Percentiles rank a stretch among this genome's conserved stretches.
phyloP scores from a whole-genome alignment of 2,797 vertebrate genomes.

The Podarcis siculus region DNA sequence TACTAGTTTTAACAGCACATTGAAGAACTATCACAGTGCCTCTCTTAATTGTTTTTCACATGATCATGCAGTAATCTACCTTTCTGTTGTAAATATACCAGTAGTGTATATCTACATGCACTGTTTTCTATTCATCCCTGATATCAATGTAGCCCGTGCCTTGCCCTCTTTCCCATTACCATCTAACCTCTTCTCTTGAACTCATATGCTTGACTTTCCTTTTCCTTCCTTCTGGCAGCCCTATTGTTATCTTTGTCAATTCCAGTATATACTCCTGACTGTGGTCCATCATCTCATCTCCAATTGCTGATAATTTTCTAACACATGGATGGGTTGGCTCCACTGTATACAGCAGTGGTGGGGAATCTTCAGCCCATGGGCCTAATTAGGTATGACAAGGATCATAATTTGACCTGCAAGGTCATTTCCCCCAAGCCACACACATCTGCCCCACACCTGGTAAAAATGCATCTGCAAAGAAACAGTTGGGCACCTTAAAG shows the following conservation, averaged over 20 bases:
- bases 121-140: background rate
- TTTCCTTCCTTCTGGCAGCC: background rate
- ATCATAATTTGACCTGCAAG: no score
- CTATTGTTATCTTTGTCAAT: background rate
- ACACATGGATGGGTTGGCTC: no score
- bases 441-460: no score
- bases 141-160: background rate
- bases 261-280: background rate
- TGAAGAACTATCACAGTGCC: conserved; percentile 70
- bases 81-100: background rate
- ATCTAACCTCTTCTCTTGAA: background rate
- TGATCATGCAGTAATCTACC: background rate
- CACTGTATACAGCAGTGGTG: no score
- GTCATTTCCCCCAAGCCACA: no score
- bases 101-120: background rate
- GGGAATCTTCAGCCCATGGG: no score
- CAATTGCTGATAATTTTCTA: no score
- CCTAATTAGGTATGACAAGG: no score
- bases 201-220: background rate
- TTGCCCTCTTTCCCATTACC: background rate
- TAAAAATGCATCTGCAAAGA: no score
- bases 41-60: background rate
- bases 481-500: no score
- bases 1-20: conserved; percentile 74
- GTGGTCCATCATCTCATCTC: background rate